Conservation (phyloP, 2,113 vertebrate genomes). For the Nibea coibor region DNA sequence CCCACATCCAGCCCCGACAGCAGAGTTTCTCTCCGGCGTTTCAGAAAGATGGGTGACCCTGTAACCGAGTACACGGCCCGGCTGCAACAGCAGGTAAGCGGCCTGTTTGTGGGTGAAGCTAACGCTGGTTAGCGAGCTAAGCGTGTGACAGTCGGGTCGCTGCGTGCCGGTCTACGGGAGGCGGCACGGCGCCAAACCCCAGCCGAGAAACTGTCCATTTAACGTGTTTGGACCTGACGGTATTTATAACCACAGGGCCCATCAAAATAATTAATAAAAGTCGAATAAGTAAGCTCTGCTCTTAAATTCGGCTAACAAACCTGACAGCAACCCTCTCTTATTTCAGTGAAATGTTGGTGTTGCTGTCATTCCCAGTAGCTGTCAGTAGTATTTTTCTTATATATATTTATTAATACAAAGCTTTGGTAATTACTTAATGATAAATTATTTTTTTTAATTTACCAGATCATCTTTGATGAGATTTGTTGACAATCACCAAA, state of each 20-base stretch:
- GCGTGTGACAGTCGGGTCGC: fast-evolving
- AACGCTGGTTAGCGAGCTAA: conserved; percentile 12
- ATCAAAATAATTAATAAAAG: not conserved
- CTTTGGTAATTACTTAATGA: not conserved
- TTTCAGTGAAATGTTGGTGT: not conserved
- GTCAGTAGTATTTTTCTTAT: not conserved
- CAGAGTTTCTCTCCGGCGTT: not conserved
- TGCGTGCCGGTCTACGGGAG: fast-evolving
- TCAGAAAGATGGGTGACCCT: conserved; percentile 83
- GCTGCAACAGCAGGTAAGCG: conserved; percentile 88
- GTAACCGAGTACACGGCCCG: conserved; percentile 81
- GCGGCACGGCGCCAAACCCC: not conserved
- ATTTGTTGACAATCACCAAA: not conserved
- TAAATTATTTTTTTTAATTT: conserved; percentile 6
- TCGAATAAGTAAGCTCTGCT: fast-evolving
- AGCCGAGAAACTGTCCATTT: not conserved
- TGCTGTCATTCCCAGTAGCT: not conserved
- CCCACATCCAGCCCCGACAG: fast-evolving
- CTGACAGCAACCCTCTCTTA: fast-evolving
- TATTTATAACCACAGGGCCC: fast-evolving
- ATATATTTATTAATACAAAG: not conserved
- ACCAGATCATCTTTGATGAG: no score
- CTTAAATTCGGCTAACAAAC: not conserved
- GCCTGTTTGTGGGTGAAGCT: not conserved
- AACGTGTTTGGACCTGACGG: fast-evolving